Evolutionary conservation across 2,888 invertebrate species (phyloP).

Genomic region (Caenorhabditis doughertyi): DNA sequence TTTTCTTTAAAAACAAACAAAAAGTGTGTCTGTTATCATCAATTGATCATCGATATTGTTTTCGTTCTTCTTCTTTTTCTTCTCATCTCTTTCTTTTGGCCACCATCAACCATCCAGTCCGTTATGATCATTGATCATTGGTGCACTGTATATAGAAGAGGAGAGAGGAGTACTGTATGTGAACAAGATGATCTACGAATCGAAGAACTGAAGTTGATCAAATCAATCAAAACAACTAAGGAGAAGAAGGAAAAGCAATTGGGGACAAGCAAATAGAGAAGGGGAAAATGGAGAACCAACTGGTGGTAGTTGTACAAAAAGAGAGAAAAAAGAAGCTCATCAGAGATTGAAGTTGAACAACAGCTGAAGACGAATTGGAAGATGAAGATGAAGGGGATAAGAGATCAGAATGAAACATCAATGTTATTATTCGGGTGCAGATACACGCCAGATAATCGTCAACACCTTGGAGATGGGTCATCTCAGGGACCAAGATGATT

Average conservation of each 20-base stretch:
- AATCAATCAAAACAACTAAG: conserved; percentile 42
- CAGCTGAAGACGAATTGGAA: conserved; percentile 32
- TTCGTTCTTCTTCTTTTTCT: conserved; percentile 27
- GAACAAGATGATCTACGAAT: conserved; percentile 44
- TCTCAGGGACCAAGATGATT: no score
- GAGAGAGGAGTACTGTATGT: conserved; percentile 1
- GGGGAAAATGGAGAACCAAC: conserved; percentile 33
- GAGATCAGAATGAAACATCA: conserved; percentile 43
- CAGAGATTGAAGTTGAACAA: conserved; percentile 43
- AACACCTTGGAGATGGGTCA: no score
- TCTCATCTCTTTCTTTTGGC: no score
- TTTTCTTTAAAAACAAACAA: conserved; percentile 16
- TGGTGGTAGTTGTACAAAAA: conserved; percentile 27
- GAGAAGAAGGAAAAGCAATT: neutral
- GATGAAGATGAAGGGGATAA: neutral
- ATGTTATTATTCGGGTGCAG: conserved; percentile 1
- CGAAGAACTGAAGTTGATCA: conserved; percentile 27
- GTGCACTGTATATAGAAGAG: conserved; percentile 28
- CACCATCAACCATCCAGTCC: no score
- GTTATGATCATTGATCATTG: conserved; percentile 50
- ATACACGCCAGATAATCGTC: neutral
- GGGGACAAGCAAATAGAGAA: conserved; percentile 13
- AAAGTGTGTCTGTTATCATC: conserved; percentile 3
- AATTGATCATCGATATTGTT: conserved; percentile 34
- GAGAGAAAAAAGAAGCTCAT: conserved; percentile 29